Conservation (phyloP, 2,113 vertebrate species). For the Lepisosteus osseus region DNA sequence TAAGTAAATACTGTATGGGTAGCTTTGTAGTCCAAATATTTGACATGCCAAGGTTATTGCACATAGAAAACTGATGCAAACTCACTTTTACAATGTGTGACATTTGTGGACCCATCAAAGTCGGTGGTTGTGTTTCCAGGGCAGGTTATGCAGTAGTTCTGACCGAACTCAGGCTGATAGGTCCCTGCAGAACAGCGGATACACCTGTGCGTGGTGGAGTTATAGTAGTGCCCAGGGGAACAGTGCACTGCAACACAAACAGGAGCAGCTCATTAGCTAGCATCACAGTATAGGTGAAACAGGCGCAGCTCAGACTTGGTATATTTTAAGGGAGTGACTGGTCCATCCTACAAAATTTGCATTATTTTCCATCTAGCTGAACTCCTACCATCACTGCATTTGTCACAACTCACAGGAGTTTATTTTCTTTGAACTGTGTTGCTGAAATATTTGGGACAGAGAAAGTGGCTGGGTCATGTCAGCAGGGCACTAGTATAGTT, state of each 20-base stretch:
- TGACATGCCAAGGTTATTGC: too few species aligned
- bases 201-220: slow-evolving; percentile 70
- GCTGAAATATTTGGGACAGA: too few species aligned
- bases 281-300: neutral
- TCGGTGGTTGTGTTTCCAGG: slow-evolving; percentile 79
- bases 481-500: too few species aligned
- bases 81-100: slow-evolving; percentile 79
- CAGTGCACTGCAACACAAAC: slow-evolving; percentile 65
- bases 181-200: slow-evolving; percentile 68
- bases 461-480: too few species aligned
- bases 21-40: too few species aligned
- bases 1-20: too few species aligned
- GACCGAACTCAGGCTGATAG: slow-evolving; percentile 77
- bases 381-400: too few species aligned
- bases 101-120: slow-evolving; percentile 76
- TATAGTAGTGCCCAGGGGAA: slow-evolving; percentile 77
- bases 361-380: neutral
- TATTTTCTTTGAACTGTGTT: too few species aligned
- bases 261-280: neutral
- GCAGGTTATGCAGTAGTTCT: slow-evolving; percentile 73
- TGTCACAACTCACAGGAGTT: too few species aligned
- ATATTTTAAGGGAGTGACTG: too few species aligned
- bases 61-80: neutral
- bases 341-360: neutral
- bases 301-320: too few species aligned